These are phyloP conservation scores for Nemapogon koenigi DNA, from an alignment of 2,888 invertebrate genomes.

Conservation along the genomic window DNA sequence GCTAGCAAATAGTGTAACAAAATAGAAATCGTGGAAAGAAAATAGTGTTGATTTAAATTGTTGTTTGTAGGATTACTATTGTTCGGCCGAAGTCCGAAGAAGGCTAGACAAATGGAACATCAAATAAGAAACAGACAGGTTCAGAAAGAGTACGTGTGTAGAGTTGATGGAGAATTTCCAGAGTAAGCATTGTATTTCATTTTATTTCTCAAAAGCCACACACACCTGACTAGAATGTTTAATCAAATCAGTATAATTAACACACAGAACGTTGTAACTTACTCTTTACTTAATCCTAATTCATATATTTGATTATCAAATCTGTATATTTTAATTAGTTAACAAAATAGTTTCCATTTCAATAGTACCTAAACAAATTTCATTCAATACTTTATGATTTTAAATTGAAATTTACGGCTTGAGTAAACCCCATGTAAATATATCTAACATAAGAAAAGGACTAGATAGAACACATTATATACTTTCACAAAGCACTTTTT, in stretches of 20 bases:
- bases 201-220: no score
- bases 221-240: no score
- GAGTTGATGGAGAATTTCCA: slow-evolving; percentile 93
- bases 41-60: no score
- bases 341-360: no score
- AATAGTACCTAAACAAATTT: background rate
- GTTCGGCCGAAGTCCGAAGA: slow-evolving; percentile 92
- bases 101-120: slow-evolving; percentile 94
- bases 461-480: no score
- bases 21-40: no score
- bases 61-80: slow-evolving; percentile 72
- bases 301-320: background rate
- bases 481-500: no score
- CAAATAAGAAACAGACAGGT: slow-evolving; percentile 92
- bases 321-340: background rate
- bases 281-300: background rate
- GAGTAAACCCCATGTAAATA: no score
- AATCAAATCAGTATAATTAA: no score
- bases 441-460: no score
- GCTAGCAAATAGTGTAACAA: background rate
- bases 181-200: slow-evolving; percentile 69
- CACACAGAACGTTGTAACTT: no score
- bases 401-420: background rate
- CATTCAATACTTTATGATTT: background rate
- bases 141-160: slow-evolving; percentile 93